Conservation (phyloP, 2,797 vertebrate genomes). For the Hapalemur alaotrensis region DNA sequence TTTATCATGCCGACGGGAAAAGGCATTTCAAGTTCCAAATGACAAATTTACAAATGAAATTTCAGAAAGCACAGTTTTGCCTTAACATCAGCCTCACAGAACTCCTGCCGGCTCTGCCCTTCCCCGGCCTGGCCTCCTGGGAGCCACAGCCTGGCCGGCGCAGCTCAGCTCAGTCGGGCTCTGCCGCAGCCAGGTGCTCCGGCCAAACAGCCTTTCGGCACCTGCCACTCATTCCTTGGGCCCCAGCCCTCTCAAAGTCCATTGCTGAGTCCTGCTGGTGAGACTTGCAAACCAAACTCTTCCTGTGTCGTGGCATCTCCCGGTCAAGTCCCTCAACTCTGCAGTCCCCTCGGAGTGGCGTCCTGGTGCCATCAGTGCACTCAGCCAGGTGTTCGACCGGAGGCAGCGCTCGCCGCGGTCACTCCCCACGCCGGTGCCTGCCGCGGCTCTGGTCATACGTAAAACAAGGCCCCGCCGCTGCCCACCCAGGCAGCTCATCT, state of each 20-base stretch:
- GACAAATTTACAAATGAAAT: not conserved
- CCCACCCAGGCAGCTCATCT: not conserved
- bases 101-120: not conserved
- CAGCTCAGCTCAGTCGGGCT: not conserved
- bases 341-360: not conserved
- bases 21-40: not conserved
- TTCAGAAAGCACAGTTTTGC: not conserved
- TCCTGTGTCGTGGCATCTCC: not conserved
- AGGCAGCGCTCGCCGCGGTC: not conserved
- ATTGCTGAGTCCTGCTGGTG: not conserved
- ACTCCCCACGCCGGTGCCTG: not conserved
- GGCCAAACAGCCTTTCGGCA: not conserved
- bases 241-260: not conserved
- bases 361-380: not conserved
- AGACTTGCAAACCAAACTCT: not conserved
- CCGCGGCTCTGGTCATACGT: not conserved
- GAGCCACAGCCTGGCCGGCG: too few relatives aligned
- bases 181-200: not conserved
- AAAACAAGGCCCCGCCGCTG: not conserved
- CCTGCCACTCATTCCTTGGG: not conserved
- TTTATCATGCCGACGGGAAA: not conserved
- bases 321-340: not conserved
- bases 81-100: not conserved
- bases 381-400: not conserved
- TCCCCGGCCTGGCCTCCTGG: not conserved